Evolutionary conservation across 2,888 invertebrate genomes (phyloP), one percentile per base, ranked within the genome.

Genomic region (Acleris laterana): DNA sequence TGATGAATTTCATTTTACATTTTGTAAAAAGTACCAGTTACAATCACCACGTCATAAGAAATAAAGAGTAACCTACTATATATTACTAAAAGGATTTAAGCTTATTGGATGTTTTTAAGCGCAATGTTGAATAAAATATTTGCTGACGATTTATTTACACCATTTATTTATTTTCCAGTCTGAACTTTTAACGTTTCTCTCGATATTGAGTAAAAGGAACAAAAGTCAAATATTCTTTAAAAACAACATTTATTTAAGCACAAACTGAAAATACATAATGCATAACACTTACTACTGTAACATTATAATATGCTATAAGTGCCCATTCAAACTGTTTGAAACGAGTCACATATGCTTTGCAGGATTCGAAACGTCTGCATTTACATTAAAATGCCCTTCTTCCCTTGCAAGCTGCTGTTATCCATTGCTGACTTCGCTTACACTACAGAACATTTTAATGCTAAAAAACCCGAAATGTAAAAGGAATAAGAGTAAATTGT

Each of bases 291-390:
- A 22, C 49, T 42, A 56, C 50, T 19, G 66, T 42, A 52, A 56
- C 62, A 66, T 66, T 66, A 42, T 62, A 66, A 42, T 62, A 66
- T 62, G 66, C 61, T 60, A n/a, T n/a, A 69, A 65, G 58, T 46
- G 53, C 38, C 61, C 38, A 61, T 66, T 67, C 57, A 65, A 48
- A 56, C 58, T 59, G 52, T 62, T 69, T 62, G 52, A 68, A 64
- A 67, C 52, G 63, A 58, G 52, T 62, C 63, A 63, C 61, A 62
- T 59, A 50, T 68, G 68, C 50, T 49, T 46, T 48, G 46, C 56
- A 55, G 62, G 53, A 68, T 64, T 69, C 51, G 25, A 68, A 49
- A 55, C 61, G 51, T 50, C 13, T 50, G 46, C 46, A 56, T 51
- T 32, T 22, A 28, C 51, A 55, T 61, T 7, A 51, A 49, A 52